Percentiles rank a stretch among this genome's conserved stretches.
Evolutionary conservation across 2,797 vertebrate species (phyloP).

Genomic region (Cichlasoma orientale): DNA sequence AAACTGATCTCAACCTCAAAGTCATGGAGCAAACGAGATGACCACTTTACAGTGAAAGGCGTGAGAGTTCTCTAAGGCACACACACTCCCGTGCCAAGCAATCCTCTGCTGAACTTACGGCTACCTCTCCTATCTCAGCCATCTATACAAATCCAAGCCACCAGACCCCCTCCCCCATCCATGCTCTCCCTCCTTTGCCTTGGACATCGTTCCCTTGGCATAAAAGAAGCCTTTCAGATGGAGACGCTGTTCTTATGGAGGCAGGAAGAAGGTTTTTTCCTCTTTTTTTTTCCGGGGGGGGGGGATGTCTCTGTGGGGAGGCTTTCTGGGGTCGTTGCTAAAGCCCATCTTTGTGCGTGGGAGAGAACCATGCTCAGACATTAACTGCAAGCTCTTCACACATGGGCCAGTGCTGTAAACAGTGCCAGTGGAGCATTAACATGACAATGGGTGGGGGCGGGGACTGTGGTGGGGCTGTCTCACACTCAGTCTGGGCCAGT

Average conservation of each 20-base stretch:
- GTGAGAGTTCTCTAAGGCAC: conserved; percentile 31
- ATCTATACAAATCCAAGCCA: conserved; percentile 70
- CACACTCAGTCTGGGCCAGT: conserved; percentile 57
- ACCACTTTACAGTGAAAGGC: conserved; percentile 19
- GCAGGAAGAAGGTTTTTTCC: conserved; percentile 76
- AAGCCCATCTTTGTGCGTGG: conserved; percentile 80
- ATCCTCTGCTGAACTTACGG: conserved; percentile 75
- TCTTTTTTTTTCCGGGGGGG: neutral
- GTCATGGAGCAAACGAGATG: conserved; percentile 12
- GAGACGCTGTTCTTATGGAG: conserved; percentile 72
- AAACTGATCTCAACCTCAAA: neutral
- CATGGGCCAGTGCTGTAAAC: conserved; percentile 75
- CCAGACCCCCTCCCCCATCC: conserved; percentile 67
- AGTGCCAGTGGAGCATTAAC: conserved; percentile 80
- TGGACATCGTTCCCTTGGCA: conserved; percentile 67
- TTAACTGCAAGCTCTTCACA: conserved; percentile 82
- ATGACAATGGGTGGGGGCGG: conserved; percentile 78
- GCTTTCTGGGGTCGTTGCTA: conserved; percentile 78
- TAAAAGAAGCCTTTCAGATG: conserved; percentile 82
- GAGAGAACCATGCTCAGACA: conserved; percentile 70
- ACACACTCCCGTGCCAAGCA: conserved; percentile 48
- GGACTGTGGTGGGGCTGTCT: conserved; percentile 53
- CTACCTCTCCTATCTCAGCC: conserved; percentile 65
- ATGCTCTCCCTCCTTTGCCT: conserved; percentile 59
- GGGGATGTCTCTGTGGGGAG: conserved; percentile 62